A percentile compares a stretch with the other conserved stretches of the same genome.
Conservation (phyloP, 2,113 vertebrate genomes). For the Eublepharis macularius region DNA sequence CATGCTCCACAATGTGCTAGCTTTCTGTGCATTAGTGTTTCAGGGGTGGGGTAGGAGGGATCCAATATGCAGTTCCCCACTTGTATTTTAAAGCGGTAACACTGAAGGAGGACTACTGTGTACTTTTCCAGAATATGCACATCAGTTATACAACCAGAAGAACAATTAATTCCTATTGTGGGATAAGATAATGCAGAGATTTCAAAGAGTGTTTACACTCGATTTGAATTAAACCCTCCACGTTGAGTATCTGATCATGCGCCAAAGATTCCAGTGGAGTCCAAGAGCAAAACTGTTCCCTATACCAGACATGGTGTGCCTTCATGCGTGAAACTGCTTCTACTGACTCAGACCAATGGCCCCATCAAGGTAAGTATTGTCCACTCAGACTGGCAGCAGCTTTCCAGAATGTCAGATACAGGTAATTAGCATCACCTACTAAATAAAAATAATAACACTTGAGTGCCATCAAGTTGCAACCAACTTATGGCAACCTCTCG, state of each 20-base stretch:
- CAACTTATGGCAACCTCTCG: too few relatives aligned
- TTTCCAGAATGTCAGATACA: too few relatives aligned
- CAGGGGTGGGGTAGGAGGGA: too few relatives aligned
- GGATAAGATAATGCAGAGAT: background rate
- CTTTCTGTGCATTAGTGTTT: background rate
- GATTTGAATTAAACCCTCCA: background rate
- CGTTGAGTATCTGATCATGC: background rate
- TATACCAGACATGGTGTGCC: background rate
- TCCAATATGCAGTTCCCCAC: too few relatives aligned
- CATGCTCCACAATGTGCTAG: background rate
- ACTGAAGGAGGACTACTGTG: background rate
- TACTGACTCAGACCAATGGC: too few relatives aligned
- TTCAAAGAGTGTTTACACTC: background rate
- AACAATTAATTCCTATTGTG: background rate
- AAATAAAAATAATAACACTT: too few relatives aligned
- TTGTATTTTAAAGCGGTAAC: background rate
- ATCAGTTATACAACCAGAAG: background rate
- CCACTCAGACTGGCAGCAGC: too few relatives aligned
- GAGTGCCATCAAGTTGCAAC: too few relatives aligned
- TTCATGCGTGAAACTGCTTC: too few relatives aligned
- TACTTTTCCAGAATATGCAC: background rate
- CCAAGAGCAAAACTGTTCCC: background rate
- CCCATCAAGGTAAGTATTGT: too few relatives aligned
- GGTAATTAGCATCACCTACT: too few relatives aligned
- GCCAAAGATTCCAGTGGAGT: background rate